Base-by-base conservation (phyloP, 1,140 invertebrate genomes). In the Philotrypesis tridentata region DNA sequence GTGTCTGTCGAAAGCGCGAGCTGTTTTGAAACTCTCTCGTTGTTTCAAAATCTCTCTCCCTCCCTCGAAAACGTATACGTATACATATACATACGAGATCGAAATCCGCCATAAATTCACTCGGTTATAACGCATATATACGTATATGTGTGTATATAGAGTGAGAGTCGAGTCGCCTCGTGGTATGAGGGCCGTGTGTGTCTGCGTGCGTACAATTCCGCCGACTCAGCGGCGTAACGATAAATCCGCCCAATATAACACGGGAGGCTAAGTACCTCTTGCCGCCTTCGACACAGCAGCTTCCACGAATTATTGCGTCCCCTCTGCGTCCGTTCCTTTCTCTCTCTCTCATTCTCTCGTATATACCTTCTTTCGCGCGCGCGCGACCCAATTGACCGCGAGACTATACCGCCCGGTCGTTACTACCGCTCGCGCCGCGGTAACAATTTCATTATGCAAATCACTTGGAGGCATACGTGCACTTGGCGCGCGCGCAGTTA, bases 171-270 rank as follows among this genome's bases (percentile, higher is more conserved):
- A n/a, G n/a, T n/a, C n/a, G n/a, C n/a, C n/a, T n/a, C n/a, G n/a
- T n/a, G n/a, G n/a, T n/a, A n/a, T n/a, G n/a, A n/a, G n/a, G n/a
- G 33, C 9, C 33, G 33, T 37, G 33, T 37, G n/a, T n/a, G n/a
- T n/a, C n/a, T 37, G 33, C 33, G 33, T 37, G 33, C 9, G 33
- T 37, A 63, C 29, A 61, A 79, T 79, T 55, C n/a, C 77, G 70
- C 79, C 79, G 63, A 80, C 70, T 80, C 67, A 79, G 67, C 68
- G 43, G 43, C 12, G 33, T 71, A 65, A 73, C 79, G 40, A 80
- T 61, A 63, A 80, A 73, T 65, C 37, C 60, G 7, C 37, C 77
- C 68, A 72, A 79, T 79, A 79, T 79, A 72, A 79, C 40, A 79
- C 65, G 40, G 29, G 17, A 37, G 27, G 37, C 55, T 79, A 79